A percentile compares a stretch with the other conserved stretches of the same genome.
Evolutionary conservation across 92 coral and sea anemone species (phyloP).

Genomic region (Ricordea florida): DNA sequence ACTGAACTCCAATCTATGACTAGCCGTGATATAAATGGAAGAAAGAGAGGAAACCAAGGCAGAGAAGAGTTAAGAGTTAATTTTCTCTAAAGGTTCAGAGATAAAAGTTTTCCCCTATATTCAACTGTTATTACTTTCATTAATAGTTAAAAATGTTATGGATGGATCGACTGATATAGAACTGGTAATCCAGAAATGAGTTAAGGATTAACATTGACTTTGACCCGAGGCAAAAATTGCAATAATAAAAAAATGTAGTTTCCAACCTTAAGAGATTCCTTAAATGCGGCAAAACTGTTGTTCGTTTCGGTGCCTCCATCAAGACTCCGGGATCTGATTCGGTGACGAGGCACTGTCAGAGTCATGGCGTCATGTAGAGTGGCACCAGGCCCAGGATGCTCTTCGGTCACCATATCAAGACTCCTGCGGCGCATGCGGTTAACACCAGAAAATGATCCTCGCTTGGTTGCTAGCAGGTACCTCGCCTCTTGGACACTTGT

Average conservation of each 20-base stretch:
- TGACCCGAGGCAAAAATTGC: too few relatives aligned
- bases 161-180: too few relatives aligned
- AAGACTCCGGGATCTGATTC: conserved; percentile 60
- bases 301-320: conserved; percentile 37
- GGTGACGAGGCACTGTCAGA: conserved; percentile 38
- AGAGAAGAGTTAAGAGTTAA: too few relatives aligned
- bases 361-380: neutral
- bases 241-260: neutral
- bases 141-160: too few relatives aligned
- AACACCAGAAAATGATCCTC: conserved; percentile 49
- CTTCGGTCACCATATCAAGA: conserved; percentile 60
- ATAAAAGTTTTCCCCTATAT: too few relatives aligned
- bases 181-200: too few relatives aligned
- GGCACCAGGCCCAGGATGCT: neutral
- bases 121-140: too few relatives aligned
- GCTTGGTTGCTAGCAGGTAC: conserved; percentile 42
- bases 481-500: conserved; percentile 30
- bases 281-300: conserved; percentile 20
- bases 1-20: too few relatives aligned
- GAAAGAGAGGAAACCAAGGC: too few relatives aligned
- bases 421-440: conserved; percentile 31
- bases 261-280: conserved; percentile 16
- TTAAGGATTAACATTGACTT: too few relatives aligned
- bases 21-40: too few relatives aligned
- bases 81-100: too few relatives aligned